Base-by-base conservation (phyloP, 2,888 invertebrate genomes). In the Cremastinae sp. region DNA sequence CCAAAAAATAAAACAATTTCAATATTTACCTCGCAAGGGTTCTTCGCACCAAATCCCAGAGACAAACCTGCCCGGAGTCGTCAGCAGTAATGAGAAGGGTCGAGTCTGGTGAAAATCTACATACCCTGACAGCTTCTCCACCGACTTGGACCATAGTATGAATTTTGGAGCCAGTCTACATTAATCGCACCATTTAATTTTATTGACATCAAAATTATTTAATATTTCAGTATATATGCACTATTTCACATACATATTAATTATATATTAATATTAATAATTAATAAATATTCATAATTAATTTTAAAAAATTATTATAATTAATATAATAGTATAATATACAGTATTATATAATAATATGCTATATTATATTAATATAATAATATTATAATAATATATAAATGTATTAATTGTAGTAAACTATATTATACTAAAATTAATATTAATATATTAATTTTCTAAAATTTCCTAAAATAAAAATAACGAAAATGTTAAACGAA, bases 51-150 rank as follows among this genome's bases (percentile, higher is more conserved):
- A 94, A 89, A 86, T 95, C 94, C 94, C 95, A 95, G 49, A 95
- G 86, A 83, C 94, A 93, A 56, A 95, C 91, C 41, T 93, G 92
- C 38, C 95, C 94, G 86, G 94, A 94, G 86, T 95, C 95, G 16
- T 94, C 94, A 10, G 93, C 94, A 0, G 94, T 94, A 3, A 93
- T 93, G 53, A 95, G 88, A 43, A 92, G 87, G 0, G 92, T 91
- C 41, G 93, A 93, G 86, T 94, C 93, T 0, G 93, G 92, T 0
- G 94, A 93, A 88, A 94, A 95, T 83, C 92, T 91, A 85, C 94
- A 93, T 7, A 92, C 92, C 78, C 95, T 89, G 7, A 95, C 93
- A 4, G 94, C 92, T 83, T 93, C 92, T 1, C 93, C 93, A 81
- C 93, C 93, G 28, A 92, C 92, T 88, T 95, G 95, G 10, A 93